Base-by-base conservation (phyloP, 2,113 vertebrate species). In the Stegostoma tigrinum region DNA sequence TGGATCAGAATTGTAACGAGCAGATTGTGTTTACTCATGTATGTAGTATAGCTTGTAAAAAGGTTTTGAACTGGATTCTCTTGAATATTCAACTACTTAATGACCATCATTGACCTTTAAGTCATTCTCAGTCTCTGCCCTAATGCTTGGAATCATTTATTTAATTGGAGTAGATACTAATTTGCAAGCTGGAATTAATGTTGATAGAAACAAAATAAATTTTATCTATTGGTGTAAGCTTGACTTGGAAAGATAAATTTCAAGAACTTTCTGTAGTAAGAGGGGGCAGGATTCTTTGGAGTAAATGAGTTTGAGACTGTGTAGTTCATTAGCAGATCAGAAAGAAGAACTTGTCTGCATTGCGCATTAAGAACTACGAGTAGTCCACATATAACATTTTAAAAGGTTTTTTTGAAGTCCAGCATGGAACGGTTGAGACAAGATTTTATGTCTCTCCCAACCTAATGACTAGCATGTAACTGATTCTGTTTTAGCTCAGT, bases 401-500 rank as follows among this genome's bases (percentile, higher is more conserved):
- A 80, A 38, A 80, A 83, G 27, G n/a, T 61, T 95, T 27, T 70
- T 68, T 72, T 95, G 67, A 42, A 95, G 67, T 72, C 38, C 93
- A 72, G 93, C 93, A 48, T 95, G 68, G 72, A 68, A 95, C 30
- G 67, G 67, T 95, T 94, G 93, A 95, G 38, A 48, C 67, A 95
- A 95, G 45, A 24, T 38, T 72, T 95, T 72, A 45, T 42, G 67
- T 95, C 93, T 72, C 66, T 95, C 72, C 67, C 52, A 95, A 95
- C 67, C 67, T 72, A 95, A 95, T 72, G 93, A 95, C 93, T 95
- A 95, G 67, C 93, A 27, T 95, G 93, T 95, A 95, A 95, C 67
- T 95, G 93, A 75, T 75, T 96, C 85, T 96, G 96, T 96, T 96
- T 24, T 97, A 99, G 98, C 96, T 96, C 97, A 97, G 96, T 96